Percentiles rank a stretch among this genome's conserved stretches.
phyloP scores from a whole-genome alignment of 2,888 invertebrate genomes.

The Schizaphis graminum region DNA sequence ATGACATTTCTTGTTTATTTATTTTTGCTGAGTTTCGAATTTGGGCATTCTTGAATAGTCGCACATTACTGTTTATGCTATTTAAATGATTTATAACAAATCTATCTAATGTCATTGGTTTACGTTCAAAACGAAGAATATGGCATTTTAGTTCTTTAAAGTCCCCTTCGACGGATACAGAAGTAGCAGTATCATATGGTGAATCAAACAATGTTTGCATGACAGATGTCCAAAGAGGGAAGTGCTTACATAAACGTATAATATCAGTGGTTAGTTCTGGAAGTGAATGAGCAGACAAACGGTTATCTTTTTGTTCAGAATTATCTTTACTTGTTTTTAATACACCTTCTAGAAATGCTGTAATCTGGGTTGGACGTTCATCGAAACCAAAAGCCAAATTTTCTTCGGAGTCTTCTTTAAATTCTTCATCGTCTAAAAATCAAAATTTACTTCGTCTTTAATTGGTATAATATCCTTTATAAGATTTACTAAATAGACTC shows the following conservation, averaged over 20 bases:
- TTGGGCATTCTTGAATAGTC: neutral
- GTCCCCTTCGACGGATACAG: too few relatives aligned
- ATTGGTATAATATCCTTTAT: neutral
- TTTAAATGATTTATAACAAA: neutral
- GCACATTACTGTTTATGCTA: neutral
- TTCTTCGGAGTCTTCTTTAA: neutral
- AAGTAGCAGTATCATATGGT: too few relatives aligned
- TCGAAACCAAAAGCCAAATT: neutral
- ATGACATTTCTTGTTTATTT: neutral
- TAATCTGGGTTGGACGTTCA: neutral
- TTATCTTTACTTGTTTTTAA: neutral
- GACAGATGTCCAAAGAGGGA: neutral
- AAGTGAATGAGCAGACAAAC: neutral
- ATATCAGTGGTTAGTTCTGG: neutral
- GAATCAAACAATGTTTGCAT: neutral
- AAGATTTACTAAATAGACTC: constrained; percentile 1
- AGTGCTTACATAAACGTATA: neutral
- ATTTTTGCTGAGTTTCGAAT: neutral
- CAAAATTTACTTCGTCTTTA: neutral
- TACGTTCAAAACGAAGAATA: neutral
- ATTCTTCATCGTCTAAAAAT: neutral
- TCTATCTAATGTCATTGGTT: neutral
- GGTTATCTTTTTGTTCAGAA: neutral
- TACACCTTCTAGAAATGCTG: neutral
- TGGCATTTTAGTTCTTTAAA: neutral